Conservation (phyloP, 2,797 vertebrate genomes). For the Xiphophorus birchmanni region DNA sequence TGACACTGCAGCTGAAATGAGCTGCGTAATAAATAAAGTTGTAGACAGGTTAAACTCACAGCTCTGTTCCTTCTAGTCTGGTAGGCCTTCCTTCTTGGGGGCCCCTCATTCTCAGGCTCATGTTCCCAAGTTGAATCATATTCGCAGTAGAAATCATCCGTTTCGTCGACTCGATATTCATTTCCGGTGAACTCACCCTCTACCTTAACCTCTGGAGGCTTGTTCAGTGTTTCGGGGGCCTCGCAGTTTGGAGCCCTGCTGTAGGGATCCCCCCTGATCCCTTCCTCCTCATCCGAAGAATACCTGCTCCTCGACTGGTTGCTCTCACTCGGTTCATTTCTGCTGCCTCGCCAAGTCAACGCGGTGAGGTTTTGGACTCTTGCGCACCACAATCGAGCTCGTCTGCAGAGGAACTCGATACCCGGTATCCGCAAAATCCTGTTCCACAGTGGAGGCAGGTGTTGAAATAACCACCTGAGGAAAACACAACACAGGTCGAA, state of each 20-base stretch:
- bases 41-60: conserved; percentile 23
- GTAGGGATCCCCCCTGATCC: accelerated
- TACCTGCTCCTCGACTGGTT: background rate
- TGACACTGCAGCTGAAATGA: no score
- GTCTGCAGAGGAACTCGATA: background rate
- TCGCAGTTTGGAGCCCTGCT: no score
- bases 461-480: background rate
- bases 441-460: background rate
- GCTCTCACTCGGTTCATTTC: background rate
- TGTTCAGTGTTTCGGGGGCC: no score
- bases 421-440: background rate
- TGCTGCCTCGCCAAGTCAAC: background rate
- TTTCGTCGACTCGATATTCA: background rate
- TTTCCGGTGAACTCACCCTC: background rate
- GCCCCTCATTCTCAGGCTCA: accelerated
- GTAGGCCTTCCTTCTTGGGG: accelerated
- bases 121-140: conserved; percentile 91
- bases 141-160: conserved; percentile 58
- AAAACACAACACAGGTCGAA: background rate
- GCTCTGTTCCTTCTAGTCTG: accelerated
- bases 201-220: accelerated
- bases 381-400: accelerated
- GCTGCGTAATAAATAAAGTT: no score
- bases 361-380: background rate
- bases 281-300: background rate